Evolutionary conservation across 2,888 invertebrate species (phyloP).

Genomic region (Vannuccia rotundouncinata): DNA sequence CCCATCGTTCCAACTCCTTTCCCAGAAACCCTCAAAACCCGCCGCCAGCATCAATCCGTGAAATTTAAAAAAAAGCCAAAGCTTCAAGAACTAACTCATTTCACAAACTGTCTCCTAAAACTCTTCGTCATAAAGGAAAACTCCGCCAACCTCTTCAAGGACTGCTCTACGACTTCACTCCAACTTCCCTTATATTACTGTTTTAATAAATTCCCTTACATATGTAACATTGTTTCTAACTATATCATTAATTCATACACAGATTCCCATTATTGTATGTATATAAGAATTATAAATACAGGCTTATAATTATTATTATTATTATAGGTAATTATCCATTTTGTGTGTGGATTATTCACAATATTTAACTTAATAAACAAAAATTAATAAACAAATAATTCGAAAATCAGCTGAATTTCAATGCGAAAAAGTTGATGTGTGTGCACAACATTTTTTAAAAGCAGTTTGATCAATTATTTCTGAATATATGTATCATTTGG

Average conservation of each 20-base stretch:
- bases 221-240: not conserved
- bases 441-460: too few species aligned
- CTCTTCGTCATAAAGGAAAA: not conserved
- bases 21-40: not conserved
- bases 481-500: too few species aligned
- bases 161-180: not conserved
- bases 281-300: not conserved
- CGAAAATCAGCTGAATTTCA: too few species aligned
- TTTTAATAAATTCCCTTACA: not conserved
- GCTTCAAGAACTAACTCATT: not conserved
- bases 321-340: not conserved
- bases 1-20: not conserved
- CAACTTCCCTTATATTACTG: not conserved
- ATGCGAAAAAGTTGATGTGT: too few species aligned
- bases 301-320: not conserved
- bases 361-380: too few species aligned
- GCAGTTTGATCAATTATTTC: too few species aligned
- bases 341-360: not conserved
- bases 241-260: not conserved
- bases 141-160: not conserved
- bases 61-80: not conserved
- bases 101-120: not conserved
- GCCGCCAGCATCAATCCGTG: not conserved
- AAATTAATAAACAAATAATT: too few species aligned
- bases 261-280: not conserved